Base-by-base conservation (phyloP, 64 coral and sea anemone species). In the Pachyseris speciosa region DNA sequence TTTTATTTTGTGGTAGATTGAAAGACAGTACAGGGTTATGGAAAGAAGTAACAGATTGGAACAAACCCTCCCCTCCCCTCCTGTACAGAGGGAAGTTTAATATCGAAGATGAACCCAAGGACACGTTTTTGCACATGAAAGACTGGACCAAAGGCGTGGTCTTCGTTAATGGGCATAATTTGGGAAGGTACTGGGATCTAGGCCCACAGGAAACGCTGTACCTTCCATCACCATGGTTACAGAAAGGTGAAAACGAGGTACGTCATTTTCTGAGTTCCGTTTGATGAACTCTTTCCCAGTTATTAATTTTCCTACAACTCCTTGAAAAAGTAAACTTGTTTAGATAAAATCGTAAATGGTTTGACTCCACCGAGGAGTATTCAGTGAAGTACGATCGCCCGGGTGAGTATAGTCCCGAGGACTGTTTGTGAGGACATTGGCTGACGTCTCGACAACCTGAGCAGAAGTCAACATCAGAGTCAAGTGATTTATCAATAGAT, bases 141-240 rank as follows among this genome's bases (percentile, higher is more conserved):
- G 94, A 83, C 31, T 95, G 94, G 94, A 73, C 60, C 15, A 95
- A 95, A 36, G 94, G 94, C 4, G 88, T 95, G 59, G 83, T 71
- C 34, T 83, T 95, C 5, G 73, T 95, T n/a, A 95, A 95, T 47
- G 94, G 83, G 24, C 87, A 85, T 67, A 91, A 90, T 64, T 84
- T 95, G 25, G 94, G 94, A 0, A 88, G 94, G 52, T 95, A 95
- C 27, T 95, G 94, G 94, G 50, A 95, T 45, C 75, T 95, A 45
- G 94, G 94, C 10, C 94, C 94, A 25, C 94, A 95, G 26, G 74
- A 95, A 41, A 95, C 94, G 4, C 43, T 95, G 15, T 95, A 95
- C 17, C 26, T 95, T 37, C 94, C 94, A 30, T 63, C 88, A 27
- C 83, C 88, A 20, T 91, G 81, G 88, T 74, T 95, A 41, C 32